Base-by-base conservation (phyloP, 2,797 vertebrate species). In the Anableps anableps region DNA sequence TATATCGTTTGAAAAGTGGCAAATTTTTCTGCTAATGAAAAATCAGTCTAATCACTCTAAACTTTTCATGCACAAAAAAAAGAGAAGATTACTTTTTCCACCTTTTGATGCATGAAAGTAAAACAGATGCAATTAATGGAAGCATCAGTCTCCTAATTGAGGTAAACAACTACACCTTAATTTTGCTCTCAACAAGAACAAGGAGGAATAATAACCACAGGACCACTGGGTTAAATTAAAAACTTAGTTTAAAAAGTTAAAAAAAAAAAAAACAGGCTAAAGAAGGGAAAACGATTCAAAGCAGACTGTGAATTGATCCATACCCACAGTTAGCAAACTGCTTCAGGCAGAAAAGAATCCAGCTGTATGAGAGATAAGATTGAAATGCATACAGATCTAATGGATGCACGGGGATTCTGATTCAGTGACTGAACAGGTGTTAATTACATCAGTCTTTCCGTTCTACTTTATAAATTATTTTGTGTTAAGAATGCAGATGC, bases 381-480 rank as follows among this genome's bases (percentile, higher is more conserved):
- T 88, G 50, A 79, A 66, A 80, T 80, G 80, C 62, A 62, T 36
- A 38, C n/a, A 77, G 78, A 83, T 55, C 50, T 29, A 75, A 82
- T 70, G 70, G 41, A 34, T 78, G 76, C 47, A 76, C 48, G 77
- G 73, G 62, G 31, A 23, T 58, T 80, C 82, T 86, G 88, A 84
- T 75, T 89, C 86, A 86, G 83, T 74, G 74, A 58, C 68, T 51
- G 47, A 88, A 78, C 86, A 82, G 85, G 72, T 88, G 83, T 78
- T 78, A 85, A 75, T 83, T 41, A 41, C 19, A 79, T 86, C 80
- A 79, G 78, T 85, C 79, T 88, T 76, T 72, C 74, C 8, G 36
- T 48, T 68, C 48, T 16, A n/a, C 62, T 50, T 58, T 31, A 19
- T 43, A 38, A 51, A 45, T 29, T 74, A 47, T 5, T 83, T 82